phyloP scores from a whole-genome alignment of 2,797 vertebrate species.

The Oryzias sinensis region DNA sequence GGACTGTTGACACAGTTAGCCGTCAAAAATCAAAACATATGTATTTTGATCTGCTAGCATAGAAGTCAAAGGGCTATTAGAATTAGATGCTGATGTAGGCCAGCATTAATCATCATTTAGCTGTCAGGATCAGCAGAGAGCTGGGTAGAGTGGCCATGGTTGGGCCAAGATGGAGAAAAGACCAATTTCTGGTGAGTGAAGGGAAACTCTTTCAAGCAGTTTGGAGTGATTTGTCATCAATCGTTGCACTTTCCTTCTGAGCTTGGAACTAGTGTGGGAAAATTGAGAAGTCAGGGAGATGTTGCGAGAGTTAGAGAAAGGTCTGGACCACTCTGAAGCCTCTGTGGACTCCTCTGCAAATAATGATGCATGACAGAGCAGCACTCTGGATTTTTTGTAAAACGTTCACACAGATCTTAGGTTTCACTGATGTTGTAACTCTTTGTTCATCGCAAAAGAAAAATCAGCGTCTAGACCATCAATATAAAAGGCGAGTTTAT shows the following conservation, averaged over 20 bases:
- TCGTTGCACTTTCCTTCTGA: conserved; percentile 88
- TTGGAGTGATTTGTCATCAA: conserved; percentile 92
- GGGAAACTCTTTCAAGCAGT: conserved; percentile 90
- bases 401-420: conserved; percentile 72
- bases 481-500: conserved; percentile 14
- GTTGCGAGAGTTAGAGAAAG: conserved; percentile 57
- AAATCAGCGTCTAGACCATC: conserved; percentile 12
- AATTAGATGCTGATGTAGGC: conserved; percentile 69
- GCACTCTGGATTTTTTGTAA: conserved; percentile 85
- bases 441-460: conserved; percentile 2
- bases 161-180: conserved; percentile 84
- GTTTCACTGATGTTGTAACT: conserved; percentile 49
- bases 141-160: conserved; percentile 54
- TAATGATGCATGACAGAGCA: conserved; percentile 88
- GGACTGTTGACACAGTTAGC: conserved; percentile 63
- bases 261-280: conserved; percentile 62
- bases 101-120: conserved; percentile 78
- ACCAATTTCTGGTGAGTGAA: conserved; percentile 90
- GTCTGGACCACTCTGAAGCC: conserved; percentile 85
- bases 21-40: conserved; percentile 70
- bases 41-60: conserved; percentile 57
- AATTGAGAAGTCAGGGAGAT: conserved; percentile 6
- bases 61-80: conserved; percentile 69
- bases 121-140: conserved; percentile 69
- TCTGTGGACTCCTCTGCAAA: conserved; percentile 85